Evolutionary conservation across 2,888 invertebrate species (phyloP), one percentile per base, ranked within the genome.

Genomic region (Eumacrocentrus americanus): DNA sequence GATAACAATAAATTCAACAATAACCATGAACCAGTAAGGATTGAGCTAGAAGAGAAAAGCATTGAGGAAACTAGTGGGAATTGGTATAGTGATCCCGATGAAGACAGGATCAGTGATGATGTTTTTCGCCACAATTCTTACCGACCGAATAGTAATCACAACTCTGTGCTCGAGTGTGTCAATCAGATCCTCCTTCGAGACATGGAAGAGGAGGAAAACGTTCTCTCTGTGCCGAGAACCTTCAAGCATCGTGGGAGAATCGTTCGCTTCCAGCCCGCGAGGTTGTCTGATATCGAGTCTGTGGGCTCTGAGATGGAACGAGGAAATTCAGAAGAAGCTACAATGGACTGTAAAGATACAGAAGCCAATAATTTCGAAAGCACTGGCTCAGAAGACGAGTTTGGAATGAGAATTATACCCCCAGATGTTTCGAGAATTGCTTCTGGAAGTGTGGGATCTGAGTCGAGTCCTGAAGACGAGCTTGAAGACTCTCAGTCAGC

Each of bases 151-250:
- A 89, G 89, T 68, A 87, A 89, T 77, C 91, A 92, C 68, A 93
- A 92, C 81, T 92, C 92, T 1, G 92, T 93, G 5, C 81, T 93
- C 51, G 92, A 93, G 79, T 92, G 92, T 74, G 92, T 93, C 66
- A 92, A 92, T 82, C 92, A 91, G 81, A 93, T 93, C 70, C 81
- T 93, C 37, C 81, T 93, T 25, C 89, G 91, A 70, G 92, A 92
- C 76, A 85, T 85, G 71, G 85, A 85, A 61, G 85, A 86, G 61
- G 80, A 81, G 53, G 80, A 79, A 44, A 77, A 69, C 25, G 64
- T 75, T 7, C 63, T 79, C 2, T 79, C 81, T n/a, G 76, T 79
- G 6, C 79, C 79, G 0, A 73, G 78, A 3, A 72, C 76, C 35
- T 79, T 81, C 62, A 81, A 79, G 58, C 78, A 80, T 59, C 74